A percentile compares a stretch with the other conserved stretches of the same genome.
Conservation (phyloP, 2,797 vertebrate genomes). For the Acanthurus lineatus region DNA sequence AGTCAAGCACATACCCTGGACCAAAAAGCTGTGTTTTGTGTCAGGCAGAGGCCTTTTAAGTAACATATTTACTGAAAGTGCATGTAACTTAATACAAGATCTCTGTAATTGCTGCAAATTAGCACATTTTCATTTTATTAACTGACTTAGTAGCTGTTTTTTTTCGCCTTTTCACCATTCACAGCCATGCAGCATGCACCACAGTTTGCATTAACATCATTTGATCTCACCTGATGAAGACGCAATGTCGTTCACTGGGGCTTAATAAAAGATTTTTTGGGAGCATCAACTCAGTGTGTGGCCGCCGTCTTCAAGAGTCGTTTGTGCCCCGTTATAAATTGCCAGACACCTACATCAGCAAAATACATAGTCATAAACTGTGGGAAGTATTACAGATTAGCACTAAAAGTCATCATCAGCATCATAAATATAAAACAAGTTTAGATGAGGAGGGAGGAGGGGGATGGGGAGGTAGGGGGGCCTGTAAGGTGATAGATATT, state of each 20-base stretch:
- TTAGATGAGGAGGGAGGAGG: conserved; percentile 42
- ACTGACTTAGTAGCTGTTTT: neutral
- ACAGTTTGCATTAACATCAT: conserved; percentile 57
- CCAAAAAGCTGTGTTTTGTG: conserved; percentile 17
- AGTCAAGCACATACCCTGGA: conserved; percentile 27
- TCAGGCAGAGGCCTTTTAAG: conserved; percentile 16
- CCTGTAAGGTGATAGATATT: conserved; percentile 58
- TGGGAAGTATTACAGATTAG: conserved; percentile 78
- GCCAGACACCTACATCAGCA: conserved; percentile 79
- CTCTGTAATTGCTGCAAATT: too few species aligned
- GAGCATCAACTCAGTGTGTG: conserved; percentile 32
- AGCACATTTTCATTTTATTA: neutral
- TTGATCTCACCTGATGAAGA: conserved; percentile 37
- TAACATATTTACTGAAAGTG: neutral
- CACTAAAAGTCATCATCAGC: conserved; percentile 81
- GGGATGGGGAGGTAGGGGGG: conserved; percentile 18
- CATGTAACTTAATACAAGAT: neutral
- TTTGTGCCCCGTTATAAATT: conserved; percentile 77
- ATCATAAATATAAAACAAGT: conserved; percentile 71
- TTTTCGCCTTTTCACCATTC: neutral
- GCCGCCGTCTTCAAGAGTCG: conserved; percentile 28
- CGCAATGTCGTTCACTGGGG: neutral
- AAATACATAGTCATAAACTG: conserved; percentile 78
- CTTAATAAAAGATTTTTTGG: conserved; percentile 39
- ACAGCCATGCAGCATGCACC: neutral